Percentiles rank a stretch among this genome's conserved stretches.
Evolutionary conservation across 1,140 invertebrate genomes (phyloP).

Genomic region (Achatina immaculata): DNA sequence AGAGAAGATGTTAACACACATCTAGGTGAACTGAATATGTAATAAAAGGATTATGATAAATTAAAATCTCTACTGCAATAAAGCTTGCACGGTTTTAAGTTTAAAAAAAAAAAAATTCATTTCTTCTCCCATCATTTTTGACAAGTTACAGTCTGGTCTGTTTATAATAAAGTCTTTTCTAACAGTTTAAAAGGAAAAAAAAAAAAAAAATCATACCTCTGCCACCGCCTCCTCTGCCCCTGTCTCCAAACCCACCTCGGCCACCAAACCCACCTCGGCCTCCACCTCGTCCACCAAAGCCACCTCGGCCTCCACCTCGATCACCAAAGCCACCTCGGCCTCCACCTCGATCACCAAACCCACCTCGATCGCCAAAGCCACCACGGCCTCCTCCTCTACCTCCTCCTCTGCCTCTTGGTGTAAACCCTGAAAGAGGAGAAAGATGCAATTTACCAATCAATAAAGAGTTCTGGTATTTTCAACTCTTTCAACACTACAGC

Average conservation of each 20-base stretch:
- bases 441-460: too few relatives aligned
- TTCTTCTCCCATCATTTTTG: too few relatives aligned
- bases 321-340: conserved; percentile 37
- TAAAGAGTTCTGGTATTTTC: not conserved
- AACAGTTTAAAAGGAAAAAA: too few relatives aligned
- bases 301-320: conserved; percentile 46
- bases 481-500: not conserved
- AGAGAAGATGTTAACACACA: too few relatives aligned
- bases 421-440: conserved; percentile 54
- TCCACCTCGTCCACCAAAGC: conserved; percentile 44
- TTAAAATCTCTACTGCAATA: too few relatives aligned
- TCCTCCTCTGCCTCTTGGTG: conserved; percentile 52
- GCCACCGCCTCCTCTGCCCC: conserved; percentile 60
- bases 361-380: conserved; percentile 47
- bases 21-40: too few relatives aligned
- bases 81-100: too few relatives aligned
- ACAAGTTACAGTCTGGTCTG: too few relatives aligned
- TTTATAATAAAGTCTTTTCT: too few relatives aligned
- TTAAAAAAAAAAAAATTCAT: too few relatives aligned
- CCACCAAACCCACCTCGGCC: conserved; percentile 42
- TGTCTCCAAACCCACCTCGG: conserved; percentile 41
- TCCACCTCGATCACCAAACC: conserved; percentile 47
- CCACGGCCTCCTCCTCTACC: conserved; percentile 59
- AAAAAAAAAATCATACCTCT: not conserved
- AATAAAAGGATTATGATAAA: too few relatives aligned